A percentile compares a stretch with the other conserved stretches of the same genome.
These are phyloP conservation scores for Aporrectodea caliginosa DNA, from an alignment of 1,140 invertebrate species.

Conservation along the genomic window DNA sequence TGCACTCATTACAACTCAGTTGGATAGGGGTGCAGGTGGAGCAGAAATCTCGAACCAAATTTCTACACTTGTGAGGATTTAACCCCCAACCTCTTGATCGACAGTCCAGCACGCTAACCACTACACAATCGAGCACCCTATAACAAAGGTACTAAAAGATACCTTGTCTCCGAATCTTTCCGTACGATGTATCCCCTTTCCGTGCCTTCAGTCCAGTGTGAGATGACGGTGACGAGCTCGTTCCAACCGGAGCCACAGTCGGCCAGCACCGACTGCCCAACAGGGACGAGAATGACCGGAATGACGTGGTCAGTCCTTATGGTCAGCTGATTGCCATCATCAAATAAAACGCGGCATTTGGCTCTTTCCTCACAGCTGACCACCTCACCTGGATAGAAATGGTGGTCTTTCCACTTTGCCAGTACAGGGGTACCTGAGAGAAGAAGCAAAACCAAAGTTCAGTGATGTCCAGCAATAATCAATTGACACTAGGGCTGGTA, in stretches of 20 bases:
- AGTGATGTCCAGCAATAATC: too few species aligned
- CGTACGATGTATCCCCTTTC: neutral
- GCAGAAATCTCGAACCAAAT: too few species aligned
- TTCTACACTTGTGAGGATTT: too few species aligned
- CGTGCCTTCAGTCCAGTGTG: neutral
- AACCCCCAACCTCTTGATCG: too few species aligned
- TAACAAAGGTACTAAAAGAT: too few species aligned
- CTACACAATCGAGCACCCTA: too few species aligned
- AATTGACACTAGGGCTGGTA: too few species aligned
- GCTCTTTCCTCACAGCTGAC: neutral
- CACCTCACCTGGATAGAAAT: neutral
- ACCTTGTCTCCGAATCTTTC: too few species aligned
- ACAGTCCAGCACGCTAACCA: too few species aligned
- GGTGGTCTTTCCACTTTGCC: neutral
- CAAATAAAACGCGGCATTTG: neutral
- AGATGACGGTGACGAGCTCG: neutral
- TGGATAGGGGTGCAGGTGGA: too few species aligned
- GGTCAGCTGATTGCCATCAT: neutral
- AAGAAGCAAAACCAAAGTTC: neutral
- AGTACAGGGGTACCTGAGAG: neutral
- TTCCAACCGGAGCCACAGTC: neutral
- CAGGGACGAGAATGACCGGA: neutral
- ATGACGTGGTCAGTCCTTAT: neutral
- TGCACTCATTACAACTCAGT: too few species aligned
- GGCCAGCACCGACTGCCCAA: neutral